Evolutionary conservation across 2,888 invertebrate species (phyloP), one percentile per base, ranked within the genome.

Genomic region (Homarus gammarus): DNA sequence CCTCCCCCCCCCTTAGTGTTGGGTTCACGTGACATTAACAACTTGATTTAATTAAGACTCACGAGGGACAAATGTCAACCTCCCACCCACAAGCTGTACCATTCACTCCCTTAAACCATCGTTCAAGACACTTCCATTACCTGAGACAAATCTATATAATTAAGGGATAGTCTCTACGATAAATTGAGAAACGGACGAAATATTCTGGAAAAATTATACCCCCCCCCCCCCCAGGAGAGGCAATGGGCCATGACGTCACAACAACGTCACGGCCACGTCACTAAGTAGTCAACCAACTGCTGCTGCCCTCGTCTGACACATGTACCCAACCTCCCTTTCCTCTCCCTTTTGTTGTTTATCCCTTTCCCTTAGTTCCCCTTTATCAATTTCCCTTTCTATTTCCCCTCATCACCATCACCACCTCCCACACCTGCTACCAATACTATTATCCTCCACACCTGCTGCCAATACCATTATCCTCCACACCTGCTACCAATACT

Each of bases 21-120:
- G 75, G 75, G 70, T n/a, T 75, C 75, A 61, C 79, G 36, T n/a
- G 61, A 51, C 79, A 56, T 79, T 79, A 79, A 79, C 79, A 79
- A 61, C 79, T 61, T 51, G 18, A 79, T 79, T 3, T 79, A 56
- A 79, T 79, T 36, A 79, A 79, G 79, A 79, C 61, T 79, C 79
- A 79, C 61, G 79, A 79, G 79, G 79, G 22, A 18, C 61, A 79
- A 79, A 56, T 79, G 79, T 79, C 79, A 61, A n/a, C n/a, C n/a
- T n/a, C n/a, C n/a, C n/a, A n/a, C n/a, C n/a, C n/a, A n/a, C n/a
- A n/a, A n/a, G n/a, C n/a, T n/a, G n/a, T n/a, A n/a, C n/a, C n/a
- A n/a, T n/a, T n/a, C n/a, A n/a, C n/a, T n/a, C n/a, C n/a, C n/a
- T n/a, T n/a, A n/a, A n/a, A n/a, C n/a, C n/a, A n/a, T n/a, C n/a